Conservation (phyloP, 1,140 invertebrate species). For the Venturia canescens region DNA sequence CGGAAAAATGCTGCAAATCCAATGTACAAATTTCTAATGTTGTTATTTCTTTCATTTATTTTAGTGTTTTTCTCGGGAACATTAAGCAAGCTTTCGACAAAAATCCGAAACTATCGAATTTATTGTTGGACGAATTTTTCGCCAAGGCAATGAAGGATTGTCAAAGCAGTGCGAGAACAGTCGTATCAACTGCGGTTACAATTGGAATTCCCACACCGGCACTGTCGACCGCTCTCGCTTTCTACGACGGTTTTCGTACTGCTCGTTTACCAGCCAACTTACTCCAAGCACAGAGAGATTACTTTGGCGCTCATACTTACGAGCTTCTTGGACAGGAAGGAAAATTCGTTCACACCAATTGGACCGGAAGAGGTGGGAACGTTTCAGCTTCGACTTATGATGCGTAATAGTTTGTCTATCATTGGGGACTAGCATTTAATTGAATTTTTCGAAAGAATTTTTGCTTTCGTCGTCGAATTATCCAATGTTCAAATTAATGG, state of each 20-base stretch:
- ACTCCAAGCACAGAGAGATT: conserved; percentile 97
- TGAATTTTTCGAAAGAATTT: background rate
- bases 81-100: conserved; percentile 98
- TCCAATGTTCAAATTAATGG: no score
- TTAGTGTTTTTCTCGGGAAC: conserved; percentile 95
- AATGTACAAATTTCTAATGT: conserved; percentile 24
- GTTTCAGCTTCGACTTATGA: conserved; percentile 97
- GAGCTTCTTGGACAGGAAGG: conserved; percentile 93
- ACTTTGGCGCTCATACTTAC: conserved; percentile 99
- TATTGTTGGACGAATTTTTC: conserved; percentile 98
- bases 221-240: conserved; percentile 94
- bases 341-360: conserved; percentile 97
- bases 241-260: conserved; percentile 97
- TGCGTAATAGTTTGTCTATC: conserved; percentile 79
- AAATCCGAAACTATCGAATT: conserved; percentile 91
- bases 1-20: background rate
- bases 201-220: conserved; percentile 95
- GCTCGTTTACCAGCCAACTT: conserved; percentile 92
- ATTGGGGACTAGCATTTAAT: background rate
- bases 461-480: no score
- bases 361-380: conserved; percentile 98
- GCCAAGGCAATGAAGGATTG: conserved; percentile 87
- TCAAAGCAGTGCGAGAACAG: conserved; percentile 85
- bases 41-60: conserved; percentile 54
- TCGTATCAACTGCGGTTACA: conserved; percentile 81